phyloP scores from a whole-genome alignment of 2,113 vertebrate genomes.

The Pseudorasbora parva region DNA sequence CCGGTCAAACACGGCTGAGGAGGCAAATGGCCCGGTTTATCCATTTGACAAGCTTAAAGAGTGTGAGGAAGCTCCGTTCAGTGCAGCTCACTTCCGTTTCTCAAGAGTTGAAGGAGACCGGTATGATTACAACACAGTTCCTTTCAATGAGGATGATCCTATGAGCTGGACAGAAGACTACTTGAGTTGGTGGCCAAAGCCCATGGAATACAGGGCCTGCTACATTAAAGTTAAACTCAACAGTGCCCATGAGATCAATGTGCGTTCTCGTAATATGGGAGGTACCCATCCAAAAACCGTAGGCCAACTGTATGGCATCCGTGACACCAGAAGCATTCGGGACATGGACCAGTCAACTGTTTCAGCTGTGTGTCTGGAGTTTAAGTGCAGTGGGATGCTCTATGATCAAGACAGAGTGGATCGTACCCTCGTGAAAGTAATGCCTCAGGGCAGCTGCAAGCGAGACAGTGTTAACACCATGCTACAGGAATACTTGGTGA shows the following conservation, averaged over 20 bases:
- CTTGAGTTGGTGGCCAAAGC: slow-evolving; percentile 97
- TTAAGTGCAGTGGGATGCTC: slow-evolving; percentile 97
- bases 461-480: slow-evolving; percentile 86
- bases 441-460: slow-evolving; percentile 92
- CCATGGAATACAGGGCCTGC: slow-evolving; percentile 96
- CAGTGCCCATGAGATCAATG: slow-evolving; percentile 86
- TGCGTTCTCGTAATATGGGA: slow-evolving; percentile 95
- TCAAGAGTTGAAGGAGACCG: slow-evolving; percentile 91
- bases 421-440: slow-evolving; percentile 89
- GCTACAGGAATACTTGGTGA: slow-evolving; percentile 95
- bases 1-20: slow-evolving; percentile 83
- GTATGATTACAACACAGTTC: slow-evolving; percentile 94
- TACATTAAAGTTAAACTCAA: slow-evolving; percentile 93
- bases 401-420: slow-evolving; percentile 94
- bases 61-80: slow-evolving; percentile 90
- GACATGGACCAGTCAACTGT: slow-evolving; percentile 77
- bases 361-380: slow-evolving; percentile 92
- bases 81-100: slow-evolving; percentile 90
- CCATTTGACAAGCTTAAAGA: slow-evolving; percentile 86
- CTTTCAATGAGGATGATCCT: slow-evolving; percentile 94
- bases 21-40: slow-evolving; percentile 92
- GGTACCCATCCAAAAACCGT: slow-evolving; percentile 91
- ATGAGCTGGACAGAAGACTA: slow-evolving; percentile 98
- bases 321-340: slow-evolving; percentile 89
- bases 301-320: slow-evolving; percentile 92